Percentiles rank a stretch among this genome's conserved stretches.
Evolutionary conservation across 2,888 invertebrate species (phyloP).

Genomic region (Trachelus iudaicus): DNA sequence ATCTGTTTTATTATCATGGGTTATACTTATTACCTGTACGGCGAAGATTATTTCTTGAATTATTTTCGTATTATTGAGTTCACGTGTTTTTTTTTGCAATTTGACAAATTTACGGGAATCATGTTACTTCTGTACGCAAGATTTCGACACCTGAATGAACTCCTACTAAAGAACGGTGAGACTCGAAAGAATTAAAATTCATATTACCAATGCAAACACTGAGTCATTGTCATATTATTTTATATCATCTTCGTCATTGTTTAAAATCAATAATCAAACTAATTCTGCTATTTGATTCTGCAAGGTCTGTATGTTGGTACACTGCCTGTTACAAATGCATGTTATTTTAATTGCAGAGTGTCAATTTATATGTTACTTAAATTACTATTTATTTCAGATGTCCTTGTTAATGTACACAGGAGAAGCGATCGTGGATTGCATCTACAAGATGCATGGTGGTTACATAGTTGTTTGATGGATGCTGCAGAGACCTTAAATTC

Average conservation of each 20-base stretch:
- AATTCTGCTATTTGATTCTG: too few species aligned
- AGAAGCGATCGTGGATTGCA: slow-evolving; percentile 21
- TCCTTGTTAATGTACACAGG: slow-evolving; percentile 23
- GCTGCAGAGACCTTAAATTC: slow-evolving; percentile 43
- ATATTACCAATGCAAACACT: too few species aligned
- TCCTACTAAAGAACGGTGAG: slow-evolving; percentile 17
- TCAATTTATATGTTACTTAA: not conserved
- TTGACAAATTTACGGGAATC: slow-evolving; percentile 37
- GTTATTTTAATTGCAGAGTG: too few species aligned
- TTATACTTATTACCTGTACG: slow-evolving; percentile 38
- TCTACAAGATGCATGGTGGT: slow-evolving; percentile 43
- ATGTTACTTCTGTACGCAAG: slow-evolving; percentile 25
- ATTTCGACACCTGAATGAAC: slow-evolving; percentile 25
- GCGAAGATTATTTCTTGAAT: slow-evolving; percentile 27
- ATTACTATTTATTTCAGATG: slow-evolving; percentile 15
- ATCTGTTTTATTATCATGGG: slow-evolving; percentile 35
- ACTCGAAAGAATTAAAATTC: not conserved
- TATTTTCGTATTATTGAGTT: slow-evolving; percentile 35
- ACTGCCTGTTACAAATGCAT: too few species aligned
- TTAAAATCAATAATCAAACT: too few species aligned
- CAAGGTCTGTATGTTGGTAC: too few species aligned
- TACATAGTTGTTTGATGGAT: slow-evolving; percentile 38
- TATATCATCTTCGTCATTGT: too few species aligned
- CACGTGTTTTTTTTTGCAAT: slow-evolving; percentile 35
- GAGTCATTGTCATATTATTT: too few species aligned